Conservation (phyloP, 2,888 invertebrate species). For the Eristalis pertinax region DNA sequence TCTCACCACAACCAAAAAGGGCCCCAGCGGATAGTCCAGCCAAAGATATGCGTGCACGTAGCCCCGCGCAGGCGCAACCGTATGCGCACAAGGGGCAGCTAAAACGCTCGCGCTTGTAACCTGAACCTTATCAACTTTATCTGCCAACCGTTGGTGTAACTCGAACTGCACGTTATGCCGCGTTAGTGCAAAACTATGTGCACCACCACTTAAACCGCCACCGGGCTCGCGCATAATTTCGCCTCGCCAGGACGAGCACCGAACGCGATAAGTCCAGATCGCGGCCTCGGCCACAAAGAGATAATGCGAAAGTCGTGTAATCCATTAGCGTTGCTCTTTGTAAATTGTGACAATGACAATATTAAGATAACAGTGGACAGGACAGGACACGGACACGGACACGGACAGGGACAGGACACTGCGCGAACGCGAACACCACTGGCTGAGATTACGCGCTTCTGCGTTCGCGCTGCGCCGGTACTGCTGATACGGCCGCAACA, state of each 20-base stretch:
- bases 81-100: constrained; percentile 54
- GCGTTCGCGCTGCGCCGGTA: constrained; percentile 30
- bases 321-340: constrained; percentile 82
- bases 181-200: constrained; percentile 72
- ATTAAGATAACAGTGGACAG: constrained; percentile 80
- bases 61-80: constrained; percentile 43
- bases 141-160: constrained; percentile 71
- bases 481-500: constrained; percentile 15
- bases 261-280: constrained; percentile 75
- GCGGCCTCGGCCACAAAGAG: constrained; percentile 80
- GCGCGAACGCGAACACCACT: constrained; percentile 61
- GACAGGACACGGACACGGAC: constrained; percentile 61
- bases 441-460: constrained; percentile 69
- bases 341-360: constrained; percentile 82
- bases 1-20: constrained; percentile 56
- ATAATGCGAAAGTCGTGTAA: constrained; percentile 82
- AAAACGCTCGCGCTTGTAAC: constrained; percentile 66
- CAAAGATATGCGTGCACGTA: constrained; percentile 51
- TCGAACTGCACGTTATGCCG: constrained; percentile 64
- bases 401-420: constrained; percentile 69
- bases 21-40: constrained; percentile 28
- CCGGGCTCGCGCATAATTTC: constrained; percentile 72
- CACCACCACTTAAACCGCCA: constrained; percentile 71
- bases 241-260: constrained; percentile 36
- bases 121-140: constrained; percentile 70